A percentile compares a stretch with the other conserved stretches of the same genome.
These are phyloP conservation scores for Cephus cinctus DNA, from an alignment of 1,140 invertebrate genomes.

Conservation along the genomic window DNA sequence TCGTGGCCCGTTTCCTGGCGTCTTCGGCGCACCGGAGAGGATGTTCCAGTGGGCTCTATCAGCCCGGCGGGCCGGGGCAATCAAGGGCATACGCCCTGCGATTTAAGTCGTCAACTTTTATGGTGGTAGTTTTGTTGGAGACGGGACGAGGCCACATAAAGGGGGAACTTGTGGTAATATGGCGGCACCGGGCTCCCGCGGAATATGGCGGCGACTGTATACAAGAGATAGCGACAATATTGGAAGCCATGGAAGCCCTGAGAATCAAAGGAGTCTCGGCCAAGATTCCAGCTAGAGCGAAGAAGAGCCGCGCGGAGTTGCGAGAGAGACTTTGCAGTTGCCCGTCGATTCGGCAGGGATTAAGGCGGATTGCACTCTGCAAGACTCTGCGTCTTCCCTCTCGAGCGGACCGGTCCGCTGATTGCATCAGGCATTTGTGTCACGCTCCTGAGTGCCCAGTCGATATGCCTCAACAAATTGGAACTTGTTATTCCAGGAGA, in stretches of 20 bases:
- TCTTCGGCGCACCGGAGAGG: too few relatives aligned
- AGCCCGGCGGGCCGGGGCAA: background rate
- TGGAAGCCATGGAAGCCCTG: slow-evolving; percentile 26
- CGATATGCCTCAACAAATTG: slow-evolving; percentile 55
- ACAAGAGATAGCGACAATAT: slow-evolving; percentile 53
- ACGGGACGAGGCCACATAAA: slow-evolving; percentile 38
- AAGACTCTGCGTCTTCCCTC: slow-evolving; percentile 10
- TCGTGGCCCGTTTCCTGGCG: too few relatives aligned
- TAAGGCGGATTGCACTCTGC: slow-evolving; percentile 46
- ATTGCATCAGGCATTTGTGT: slow-evolving; percentile 59
- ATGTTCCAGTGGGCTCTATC: too few relatives aligned
- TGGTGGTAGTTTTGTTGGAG: slow-evolving; percentile 49
- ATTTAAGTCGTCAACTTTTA: slow-evolving; percentile 54
- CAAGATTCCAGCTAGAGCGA: too few relatives aligned
- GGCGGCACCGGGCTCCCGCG: slow-evolving; percentile 42
- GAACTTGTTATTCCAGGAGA: slow-evolving; percentile 51
- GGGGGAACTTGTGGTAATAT: slow-evolving; percentile 42
- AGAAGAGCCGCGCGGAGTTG: too few relatives aligned
- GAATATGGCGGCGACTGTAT: slow-evolving; percentile 51
- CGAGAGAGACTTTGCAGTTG: too few relatives aligned
- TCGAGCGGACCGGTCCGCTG: slow-evolving; percentile 37
- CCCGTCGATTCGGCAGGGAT: slow-evolving; percentile 30
- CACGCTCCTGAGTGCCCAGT: slow-evolving; percentile 54
- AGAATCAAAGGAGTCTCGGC: too few relatives aligned
- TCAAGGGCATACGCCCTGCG: slow-evolving; percentile 43